Conservation (phyloP, 2,797 vertebrate species). For the Syndactyla subalaris region DNA sequence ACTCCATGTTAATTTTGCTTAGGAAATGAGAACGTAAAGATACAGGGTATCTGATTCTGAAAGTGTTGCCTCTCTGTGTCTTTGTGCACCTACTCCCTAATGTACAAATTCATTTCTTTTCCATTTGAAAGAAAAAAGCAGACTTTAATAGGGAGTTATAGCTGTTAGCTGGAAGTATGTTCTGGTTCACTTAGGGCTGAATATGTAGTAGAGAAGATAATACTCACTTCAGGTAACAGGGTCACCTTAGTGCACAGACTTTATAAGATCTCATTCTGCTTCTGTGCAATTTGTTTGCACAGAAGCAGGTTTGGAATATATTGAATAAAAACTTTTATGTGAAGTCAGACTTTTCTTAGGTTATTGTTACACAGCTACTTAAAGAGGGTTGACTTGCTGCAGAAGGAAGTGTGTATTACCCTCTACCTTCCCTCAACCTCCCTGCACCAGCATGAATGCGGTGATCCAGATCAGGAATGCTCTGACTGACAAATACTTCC, state of each 20-base stretch:
- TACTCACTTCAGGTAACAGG: not conserved
- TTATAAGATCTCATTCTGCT: not conserved
- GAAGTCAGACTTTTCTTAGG: not conserved
- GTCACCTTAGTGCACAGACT: not conserved
- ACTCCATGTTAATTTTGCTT: not conserved
- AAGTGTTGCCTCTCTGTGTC: not conserved
- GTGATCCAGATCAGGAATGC: not conserved
- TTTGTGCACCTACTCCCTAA: not conserved
- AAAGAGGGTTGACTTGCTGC: not conserved
- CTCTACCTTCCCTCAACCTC: not conserved
- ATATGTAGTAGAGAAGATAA: not conserved
- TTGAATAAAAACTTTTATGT: not conserved
- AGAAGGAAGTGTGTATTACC: accelerated
- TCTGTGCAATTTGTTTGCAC: not conserved
- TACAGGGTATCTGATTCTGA: accelerated
- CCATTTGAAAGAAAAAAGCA: not conserved
- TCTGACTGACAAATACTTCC: not conserved
- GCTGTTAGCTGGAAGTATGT: not conserved
- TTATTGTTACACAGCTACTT: not conserved
- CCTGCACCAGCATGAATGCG: not conserved
- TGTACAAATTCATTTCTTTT: not conserved
- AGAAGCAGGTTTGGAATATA: not conserved
- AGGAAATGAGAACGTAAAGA: not conserved
- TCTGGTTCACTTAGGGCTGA: not conserved
- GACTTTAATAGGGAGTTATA: not conserved